Evolutionary conservation across 2,113 vertebrate genomes (phyloP).

Genomic region (Indicator maculatus): DNA sequence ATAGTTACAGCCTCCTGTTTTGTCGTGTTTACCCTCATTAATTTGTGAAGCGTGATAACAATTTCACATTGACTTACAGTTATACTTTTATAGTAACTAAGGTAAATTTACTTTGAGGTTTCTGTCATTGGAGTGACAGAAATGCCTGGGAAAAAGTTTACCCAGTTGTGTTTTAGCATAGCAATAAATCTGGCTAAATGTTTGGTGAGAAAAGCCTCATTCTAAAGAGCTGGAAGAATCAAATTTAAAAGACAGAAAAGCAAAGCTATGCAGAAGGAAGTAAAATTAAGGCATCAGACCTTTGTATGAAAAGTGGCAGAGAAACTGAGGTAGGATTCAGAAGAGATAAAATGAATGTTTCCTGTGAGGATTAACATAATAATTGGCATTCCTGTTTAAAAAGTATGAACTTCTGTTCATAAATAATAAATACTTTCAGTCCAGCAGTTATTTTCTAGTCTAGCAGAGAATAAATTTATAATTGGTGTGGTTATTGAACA

Average conservation of each 20-base stretch:
- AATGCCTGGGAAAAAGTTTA: not conserved
- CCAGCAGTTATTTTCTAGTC: not conserved
- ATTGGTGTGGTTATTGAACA: constrained; percentile 3
- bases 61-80: not conserved
- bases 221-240: not conserved
- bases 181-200: not conserved
- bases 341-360: not conserved
- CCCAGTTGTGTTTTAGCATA: not conserved
- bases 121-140: not conserved
- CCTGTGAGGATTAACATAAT: not conserved
- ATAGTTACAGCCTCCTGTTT: not conserved
- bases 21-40: not conserved
- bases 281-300: not conserved
- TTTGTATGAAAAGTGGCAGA: not conserved
- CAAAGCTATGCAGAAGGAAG: not conserved
- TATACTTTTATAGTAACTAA: not conserved
- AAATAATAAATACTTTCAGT: not conserved
- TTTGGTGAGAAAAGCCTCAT: not conserved
- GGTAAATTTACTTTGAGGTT: not conserved
- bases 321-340: not conserved
- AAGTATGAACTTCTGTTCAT: not conserved
- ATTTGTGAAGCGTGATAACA: not conserved
- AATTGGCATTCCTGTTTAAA: not conserved
- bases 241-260: not conserved
- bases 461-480: constrained; percentile 4